A percentile compares a stretch with the other conserved stretches of the same genome.
Conservation (phyloP, 2,888 invertebrate species). For the Gibbula magus region DNA sequence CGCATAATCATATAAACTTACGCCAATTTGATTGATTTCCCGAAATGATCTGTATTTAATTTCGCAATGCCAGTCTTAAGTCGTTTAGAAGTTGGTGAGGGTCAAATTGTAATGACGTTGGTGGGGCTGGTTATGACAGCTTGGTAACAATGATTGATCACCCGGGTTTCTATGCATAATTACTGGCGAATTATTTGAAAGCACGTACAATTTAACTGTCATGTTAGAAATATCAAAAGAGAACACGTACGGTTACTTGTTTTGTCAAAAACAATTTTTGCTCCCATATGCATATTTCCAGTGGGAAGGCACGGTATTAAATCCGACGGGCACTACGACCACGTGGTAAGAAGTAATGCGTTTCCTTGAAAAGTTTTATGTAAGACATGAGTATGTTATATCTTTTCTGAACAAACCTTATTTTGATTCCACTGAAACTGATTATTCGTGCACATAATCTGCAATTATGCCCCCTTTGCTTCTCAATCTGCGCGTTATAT, state of each 20-base stretch:
- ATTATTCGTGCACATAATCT: too few species aligned
- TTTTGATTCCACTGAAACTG: too few species aligned
- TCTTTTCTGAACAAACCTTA: neutral
- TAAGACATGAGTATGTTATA: neutral
- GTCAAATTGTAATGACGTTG: neutral
- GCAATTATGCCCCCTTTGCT: too few species aligned
- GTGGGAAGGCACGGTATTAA: neutral
- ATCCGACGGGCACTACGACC: too few species aligned
- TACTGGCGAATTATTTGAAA: neutral
- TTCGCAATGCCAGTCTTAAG: neutral
- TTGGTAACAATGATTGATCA: constrained; percentile 2
- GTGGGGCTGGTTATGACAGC: constrained; percentile 1
- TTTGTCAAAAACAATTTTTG: neutral
- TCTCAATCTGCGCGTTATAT: too few species aligned
- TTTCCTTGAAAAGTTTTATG: neutral
- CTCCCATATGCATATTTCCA: neutral
- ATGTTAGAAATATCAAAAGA: neutral
- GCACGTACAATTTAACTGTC: constrained; percentile 5
- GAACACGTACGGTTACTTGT: neutral
- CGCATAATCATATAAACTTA: neutral
- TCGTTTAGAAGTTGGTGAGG: neutral
- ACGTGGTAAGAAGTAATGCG: neutral
- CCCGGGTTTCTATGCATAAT: neutral
- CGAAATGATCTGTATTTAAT: constrained; percentile 22
- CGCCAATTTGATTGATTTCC: constrained; percentile 18